Evolutionary conservation across 2,888 invertebrate species (phyloP), one percentile per base, ranked within the genome.

Genomic region (Oscheius sp.): DNA sequence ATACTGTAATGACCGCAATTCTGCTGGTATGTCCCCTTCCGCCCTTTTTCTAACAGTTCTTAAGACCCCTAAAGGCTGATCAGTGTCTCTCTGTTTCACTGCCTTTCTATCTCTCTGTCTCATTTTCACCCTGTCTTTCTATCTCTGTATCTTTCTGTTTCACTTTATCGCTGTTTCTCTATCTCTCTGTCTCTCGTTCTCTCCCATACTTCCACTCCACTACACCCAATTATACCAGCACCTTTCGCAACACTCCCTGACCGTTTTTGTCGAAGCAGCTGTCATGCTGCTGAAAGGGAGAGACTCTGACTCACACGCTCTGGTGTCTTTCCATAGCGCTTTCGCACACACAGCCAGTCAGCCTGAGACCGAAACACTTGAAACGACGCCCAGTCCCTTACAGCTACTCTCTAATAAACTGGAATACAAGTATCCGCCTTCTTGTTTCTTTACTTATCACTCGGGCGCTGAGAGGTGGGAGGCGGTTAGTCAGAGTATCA

Each of bases 311-410:
- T 60, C 60, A 60, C 29, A 9, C 50, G 3, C 60, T 33, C 37
- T 33, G 37, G 60, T 29, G 11, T 11, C 11, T 29, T 35, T 21
- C 58, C 58, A 42, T 42, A 42, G 42, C 42, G 42, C 60, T 35
- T 60, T 60, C 37, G 60, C 60, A 60, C 60, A 60, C 60, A 60
- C 60, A 10, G 42, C 42, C 42, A 42, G 42, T 42, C 37, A 33
- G n/a, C 11, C 11, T 37, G 33, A 11, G 37, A 37, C 33, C 7
- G 60, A 42, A 60, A 42, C 60, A 37, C 60, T 60, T 42, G 10
- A 37, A 60, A 35, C 60, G 37, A 42, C 42, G 42, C 42, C 42
- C 42, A 42, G 42, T 42, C 7, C 42, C 42, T 7, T 42, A 21
- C 7, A 42, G 42, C 42, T 42, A 42, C 42, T 42, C 42, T 42